Percentiles rank a stretch among this genome's conserved stretches.
Evolutionary conservation across 2,888 invertebrate species (phyloP).

Genomic region (Hyposoter didymator): DNA sequence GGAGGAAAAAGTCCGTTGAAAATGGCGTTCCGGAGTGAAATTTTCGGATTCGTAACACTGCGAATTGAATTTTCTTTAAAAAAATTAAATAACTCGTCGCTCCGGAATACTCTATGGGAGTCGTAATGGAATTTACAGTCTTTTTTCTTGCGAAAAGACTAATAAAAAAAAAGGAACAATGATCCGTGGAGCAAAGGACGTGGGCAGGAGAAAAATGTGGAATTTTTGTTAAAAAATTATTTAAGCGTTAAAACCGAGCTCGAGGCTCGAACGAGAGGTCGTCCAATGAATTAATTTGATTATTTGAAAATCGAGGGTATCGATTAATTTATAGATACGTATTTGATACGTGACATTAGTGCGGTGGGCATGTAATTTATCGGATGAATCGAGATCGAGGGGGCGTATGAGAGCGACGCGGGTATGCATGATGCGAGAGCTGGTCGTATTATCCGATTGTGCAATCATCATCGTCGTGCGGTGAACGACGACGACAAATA

Average conservation of each 20-base stretch:
- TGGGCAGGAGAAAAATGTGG: too few relatives aligned
- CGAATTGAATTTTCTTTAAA: too few relatives aligned
- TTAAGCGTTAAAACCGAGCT: too few relatives aligned
- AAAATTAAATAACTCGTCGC: too few relatives aligned
- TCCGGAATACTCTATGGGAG: too few relatives aligned
- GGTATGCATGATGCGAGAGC: conserved; percentile 25
- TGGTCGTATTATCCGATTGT: conserved; percentile 65
- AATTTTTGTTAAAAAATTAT: too few relatives aligned
- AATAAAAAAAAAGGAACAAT: too few relatives aligned
- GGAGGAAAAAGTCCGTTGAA: conserved; percentile 3
- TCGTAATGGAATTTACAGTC: too few relatives aligned
- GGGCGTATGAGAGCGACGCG: conserved; percentile 22
- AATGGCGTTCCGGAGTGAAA: not conserved
- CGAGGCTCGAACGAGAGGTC: not conserved
- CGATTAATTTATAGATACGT: conserved; percentile 19
- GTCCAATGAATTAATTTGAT: not conserved
- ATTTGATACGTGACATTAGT: conserved; percentile 5
- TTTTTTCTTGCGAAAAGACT: too few relatives aligned
- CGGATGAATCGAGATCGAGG: conserved; percentile 55
- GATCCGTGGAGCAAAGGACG: too few relatives aligned
- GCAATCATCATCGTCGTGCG: conserved; percentile 63
- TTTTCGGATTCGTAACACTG: too few relatives aligned
- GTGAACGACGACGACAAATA: conserved; percentile 29
- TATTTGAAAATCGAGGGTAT: not conserved
- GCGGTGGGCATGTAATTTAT: conserved; percentile 36